phyloP scores from a whole-genome alignment of 2,113 vertebrate species.

The Mastomys natalensis region DNA sequence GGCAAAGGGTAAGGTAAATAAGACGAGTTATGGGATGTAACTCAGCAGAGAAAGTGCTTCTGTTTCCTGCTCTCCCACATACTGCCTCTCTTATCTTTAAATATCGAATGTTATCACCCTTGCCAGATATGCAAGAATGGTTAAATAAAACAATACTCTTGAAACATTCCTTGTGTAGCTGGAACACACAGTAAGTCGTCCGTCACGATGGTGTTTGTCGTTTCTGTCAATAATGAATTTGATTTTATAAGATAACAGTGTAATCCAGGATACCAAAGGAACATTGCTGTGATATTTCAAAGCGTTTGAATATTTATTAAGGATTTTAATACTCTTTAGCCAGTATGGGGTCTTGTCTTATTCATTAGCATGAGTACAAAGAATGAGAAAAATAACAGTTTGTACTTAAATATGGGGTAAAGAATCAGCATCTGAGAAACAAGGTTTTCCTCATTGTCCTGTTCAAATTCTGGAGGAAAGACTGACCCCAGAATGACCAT shows the following conservation, averaged over 20 bases:
- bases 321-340: neutral
- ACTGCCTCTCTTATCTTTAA: neutral
- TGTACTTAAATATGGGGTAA: neutral
- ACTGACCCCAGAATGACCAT: neutral
- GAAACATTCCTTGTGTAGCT: neutral
- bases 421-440: neutral
- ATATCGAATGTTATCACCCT: neutral
- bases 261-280: neutral
- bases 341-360: neutral
- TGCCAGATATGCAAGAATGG: neutral
- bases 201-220: neutral
- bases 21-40: neutral
- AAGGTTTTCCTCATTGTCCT: neutral
- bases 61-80: neutral
- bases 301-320: neutral
- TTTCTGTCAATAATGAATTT: constrained; percentile 15
- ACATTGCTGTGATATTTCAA: neutral
- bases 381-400: constrained; percentile 37
- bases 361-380: neutral
- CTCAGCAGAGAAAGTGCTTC: neutral
- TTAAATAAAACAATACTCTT: constrained; percentile 7
- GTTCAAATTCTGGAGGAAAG: constrained; percentile 36
- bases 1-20: neutral
- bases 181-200: neutral
- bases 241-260: constrained; percentile 18